Evolutionary conservation across 2,797 vertebrate genomes (phyloP), one percentile per base, ranked within the genome.

Genomic region (Eleutherodactylus coqui): DNA sequence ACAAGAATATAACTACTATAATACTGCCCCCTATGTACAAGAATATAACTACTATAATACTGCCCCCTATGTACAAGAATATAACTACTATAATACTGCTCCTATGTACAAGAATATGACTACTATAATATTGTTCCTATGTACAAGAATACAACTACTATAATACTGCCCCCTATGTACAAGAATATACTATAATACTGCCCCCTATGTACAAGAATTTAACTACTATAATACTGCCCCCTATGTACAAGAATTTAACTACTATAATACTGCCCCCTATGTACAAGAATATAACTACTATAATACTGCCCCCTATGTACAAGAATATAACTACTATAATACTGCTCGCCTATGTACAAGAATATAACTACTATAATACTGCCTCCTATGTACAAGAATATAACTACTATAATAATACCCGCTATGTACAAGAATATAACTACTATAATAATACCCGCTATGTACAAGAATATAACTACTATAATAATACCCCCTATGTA

Each of bases 281-380:
- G n/a, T n/a, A n/a, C n/a, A n/a, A n/a, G n/a, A n/a, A n/a, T n/a
- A n/a, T n/a, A n/a, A n/a, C n/a, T n/a, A n/a, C n/a, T n/a, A n/a
- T n/a, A n/a, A n/a, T n/a, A n/a, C n/a, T n/a, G n/a, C n/a, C n/a
- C n/a, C n/a, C n/a, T n/a, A n/a, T n/a, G n/a, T n/a, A n/a, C 53
- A 58, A 58, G 21, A 58, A 58, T 58, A 58, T 58, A 58, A 58
- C 53, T n/a, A 58, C 53, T 58, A 58, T 58, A 58, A 58, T 58
- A 58, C 53, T 53, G 51, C 10, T 8, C 21, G 3, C 49, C 11
- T 62, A 62, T 14, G 13, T 62, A 62, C 58, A 62, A 62, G 58
- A 62, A 62, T 62, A 62, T 62, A 62, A 62, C 58, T 29, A 62
- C 58, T 62, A 62, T 62, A 62, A 62, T 62, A 62, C 58, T 62